Conservation (phyloP, 2,113 vertebrate genomes). For the Urocynchramus pylzowi region DNA sequence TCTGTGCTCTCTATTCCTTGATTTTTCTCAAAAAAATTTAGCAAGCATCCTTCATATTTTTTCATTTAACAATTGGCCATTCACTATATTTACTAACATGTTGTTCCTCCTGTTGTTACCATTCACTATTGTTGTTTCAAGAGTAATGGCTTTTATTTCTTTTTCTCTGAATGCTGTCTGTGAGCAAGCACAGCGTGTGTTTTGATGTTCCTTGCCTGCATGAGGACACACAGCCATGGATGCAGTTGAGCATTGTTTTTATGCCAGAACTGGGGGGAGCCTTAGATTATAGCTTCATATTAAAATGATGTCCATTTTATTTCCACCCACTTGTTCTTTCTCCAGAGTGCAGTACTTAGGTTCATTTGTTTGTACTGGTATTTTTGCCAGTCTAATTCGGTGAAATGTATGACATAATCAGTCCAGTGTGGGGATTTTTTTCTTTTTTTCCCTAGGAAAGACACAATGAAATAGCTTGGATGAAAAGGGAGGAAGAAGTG, state of each 20-base stretch:
- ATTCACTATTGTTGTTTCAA: background rate
- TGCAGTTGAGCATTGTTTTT: background rate
- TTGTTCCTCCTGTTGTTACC: background rate
- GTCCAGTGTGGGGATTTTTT: background rate
- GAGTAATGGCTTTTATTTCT: background rate
- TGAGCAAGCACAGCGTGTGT: background rate
- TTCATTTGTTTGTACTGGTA: background rate
- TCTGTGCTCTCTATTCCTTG: background rate
- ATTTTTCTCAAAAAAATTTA: background rate
- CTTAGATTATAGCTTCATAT: background rate
- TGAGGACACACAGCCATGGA: background rate
- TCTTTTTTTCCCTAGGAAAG: background rate
- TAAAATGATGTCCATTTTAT: background rate
- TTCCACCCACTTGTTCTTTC: background rate
- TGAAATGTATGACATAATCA: background rate
- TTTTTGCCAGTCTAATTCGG: background rate
- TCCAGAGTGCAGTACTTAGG: background rate
- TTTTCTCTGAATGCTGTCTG: background rate
- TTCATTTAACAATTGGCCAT: background rate
- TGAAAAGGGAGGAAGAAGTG: background rate
- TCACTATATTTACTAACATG: background rate
- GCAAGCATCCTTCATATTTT: background rate
- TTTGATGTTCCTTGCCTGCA: background rate
- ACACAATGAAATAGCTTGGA: background rate
- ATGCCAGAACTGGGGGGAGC: accelerated